Conservation (phyloP, 2,888 invertebrate genomes). For the Platycheirus albimanus region DNA sequence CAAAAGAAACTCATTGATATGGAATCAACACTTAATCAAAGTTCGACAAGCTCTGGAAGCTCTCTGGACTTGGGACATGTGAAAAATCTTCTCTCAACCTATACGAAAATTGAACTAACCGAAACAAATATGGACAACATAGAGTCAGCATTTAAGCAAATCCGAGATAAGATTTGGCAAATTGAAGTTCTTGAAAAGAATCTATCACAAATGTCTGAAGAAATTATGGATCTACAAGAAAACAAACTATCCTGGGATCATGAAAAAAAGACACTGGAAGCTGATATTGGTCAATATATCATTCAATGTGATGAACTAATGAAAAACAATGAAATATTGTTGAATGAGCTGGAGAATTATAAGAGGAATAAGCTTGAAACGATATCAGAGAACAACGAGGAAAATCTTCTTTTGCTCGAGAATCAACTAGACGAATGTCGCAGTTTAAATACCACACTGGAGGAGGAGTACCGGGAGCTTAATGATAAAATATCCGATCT, state of each 20-base stretch:
- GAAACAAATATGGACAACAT: conserved; percentile 73
- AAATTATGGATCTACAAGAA: conserved; percentile 80
- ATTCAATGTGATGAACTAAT: conserved; percentile 87
- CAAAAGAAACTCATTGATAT: conserved; percentile 80
- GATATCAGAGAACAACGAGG: conserved; percentile 89
- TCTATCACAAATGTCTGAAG: conserved; percentile 85
- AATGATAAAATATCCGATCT: conserved; percentile 84
- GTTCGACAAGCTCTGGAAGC: conserved; percentile 36
- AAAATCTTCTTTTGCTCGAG: conserved; percentile 86
- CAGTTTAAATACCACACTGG: conserved; percentile 85
- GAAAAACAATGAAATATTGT: conserved; percentile 88
- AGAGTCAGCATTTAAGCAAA: conserved; percentile 83
- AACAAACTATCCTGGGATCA: conserved; percentile 84
- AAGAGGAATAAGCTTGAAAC: conserved; percentile 86
- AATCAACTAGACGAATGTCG: conserved; percentile 86
- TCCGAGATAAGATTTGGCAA: conserved; percentile 85
- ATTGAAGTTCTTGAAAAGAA: conserved; percentile 85
- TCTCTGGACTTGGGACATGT: conserved; percentile 75
- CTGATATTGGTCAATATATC: conserved; percentile 83
- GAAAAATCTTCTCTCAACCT: conserved; percentile 76
- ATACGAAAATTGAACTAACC: conserved; percentile 75
- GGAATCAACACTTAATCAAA: conserved; percentile 76
- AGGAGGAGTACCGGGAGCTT: conserved; percentile 85
- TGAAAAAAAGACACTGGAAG: conserved; percentile 83
- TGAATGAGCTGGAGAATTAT: conserved; percentile 86